phyloP scores from a whole-genome alignment of 2,797 vertebrate genomes.

The Brachymystax lenok region DNA sequence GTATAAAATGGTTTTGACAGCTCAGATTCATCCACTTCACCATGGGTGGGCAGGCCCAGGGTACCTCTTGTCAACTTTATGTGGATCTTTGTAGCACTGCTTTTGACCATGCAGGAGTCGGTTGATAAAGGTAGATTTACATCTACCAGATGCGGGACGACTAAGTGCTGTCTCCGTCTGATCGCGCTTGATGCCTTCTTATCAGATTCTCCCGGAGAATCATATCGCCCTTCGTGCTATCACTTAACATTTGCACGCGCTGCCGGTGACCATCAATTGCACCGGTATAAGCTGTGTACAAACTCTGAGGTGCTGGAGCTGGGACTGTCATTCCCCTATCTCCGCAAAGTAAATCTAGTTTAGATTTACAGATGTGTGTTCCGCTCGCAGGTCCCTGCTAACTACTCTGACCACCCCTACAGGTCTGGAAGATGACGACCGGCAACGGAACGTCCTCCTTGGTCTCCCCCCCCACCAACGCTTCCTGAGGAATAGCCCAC shows the following conservation, averaged over 20 bases:
- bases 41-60: not conserved
- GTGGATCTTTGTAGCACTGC: not conserved
- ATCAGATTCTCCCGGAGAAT: no score
- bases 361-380: no score
- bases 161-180: not conserved
- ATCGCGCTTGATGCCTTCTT: no score
- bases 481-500: conserved; percentile 74
- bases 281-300: not conserved
- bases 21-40: not conserved
- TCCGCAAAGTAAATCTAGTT: not conserved
- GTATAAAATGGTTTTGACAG: not conserved
- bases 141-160: no score
- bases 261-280: not conserved
- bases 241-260: no score
- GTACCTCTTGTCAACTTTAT: not conserved
- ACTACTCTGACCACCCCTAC: conserved; percentile 39
- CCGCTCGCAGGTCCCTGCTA: not conserved
- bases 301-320: not conserved
- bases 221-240: no score
- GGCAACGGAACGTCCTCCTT: conserved; percentile 82
- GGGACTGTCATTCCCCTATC: not conserved
- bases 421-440: conserved; percentile 80
- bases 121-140: not conserved
- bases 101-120: not conserved
- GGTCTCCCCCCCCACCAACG: conserved; percentile 67